A percentile compares a stretch with the other conserved stretches of the same genome.
These are phyloP conservation scores for Marronus borbonicus DNA, from an alignment of 2,888 invertebrate genomes.

Conservation along the genomic window DNA sequence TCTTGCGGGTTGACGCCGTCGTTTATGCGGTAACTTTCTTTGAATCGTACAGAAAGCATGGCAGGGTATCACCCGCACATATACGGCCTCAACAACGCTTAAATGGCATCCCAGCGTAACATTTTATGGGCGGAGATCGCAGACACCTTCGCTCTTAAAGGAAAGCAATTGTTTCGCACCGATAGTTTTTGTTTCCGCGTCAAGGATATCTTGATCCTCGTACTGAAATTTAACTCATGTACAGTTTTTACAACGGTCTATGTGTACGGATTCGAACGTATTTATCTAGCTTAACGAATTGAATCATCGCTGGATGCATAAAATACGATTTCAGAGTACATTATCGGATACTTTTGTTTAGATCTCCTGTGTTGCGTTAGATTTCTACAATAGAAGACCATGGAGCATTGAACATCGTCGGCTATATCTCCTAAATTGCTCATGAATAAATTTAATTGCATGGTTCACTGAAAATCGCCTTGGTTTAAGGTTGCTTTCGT, in stretches of 20 bases:
- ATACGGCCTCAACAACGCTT: not conserved
- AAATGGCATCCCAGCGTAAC: slow-evolving; percentile 26
- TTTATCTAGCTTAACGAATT: too few relatives aligned
- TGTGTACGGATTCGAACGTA: not conserved
- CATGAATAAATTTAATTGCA: too few relatives aligned
- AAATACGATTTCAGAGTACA: too few relatives aligned
- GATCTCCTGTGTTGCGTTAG: too few relatives aligned
- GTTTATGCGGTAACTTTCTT: slow-evolving; percentile 31
- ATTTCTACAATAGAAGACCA: too few relatives aligned
- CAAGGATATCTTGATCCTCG: slow-evolving; percentile 41
- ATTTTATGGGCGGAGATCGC: slow-evolving; percentile 36
- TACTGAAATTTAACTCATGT: slow-evolving; percentile 14
- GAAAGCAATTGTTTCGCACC: slow-evolving; percentile 41
- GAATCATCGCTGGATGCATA: too few relatives aligned
- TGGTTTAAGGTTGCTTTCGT: not conserved
- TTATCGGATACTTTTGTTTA: too few relatives aligned
- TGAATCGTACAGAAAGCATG: not conserved
- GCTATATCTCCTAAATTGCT: too few relatives aligned
- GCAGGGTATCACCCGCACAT: not conserved
- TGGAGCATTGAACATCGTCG: too few relatives aligned
- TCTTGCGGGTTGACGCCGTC: slow-evolving; percentile 3
- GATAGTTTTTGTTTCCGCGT: slow-evolving; percentile 39
- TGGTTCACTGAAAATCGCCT: too few relatives aligned
- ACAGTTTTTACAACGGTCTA: slow-evolving; percentile 23
- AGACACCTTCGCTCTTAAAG: slow-evolving; percentile 45